phyloP scores from a whole-genome alignment of 92 coral and sea anemone genomes.

The Zoanthus solanderi region DNA sequence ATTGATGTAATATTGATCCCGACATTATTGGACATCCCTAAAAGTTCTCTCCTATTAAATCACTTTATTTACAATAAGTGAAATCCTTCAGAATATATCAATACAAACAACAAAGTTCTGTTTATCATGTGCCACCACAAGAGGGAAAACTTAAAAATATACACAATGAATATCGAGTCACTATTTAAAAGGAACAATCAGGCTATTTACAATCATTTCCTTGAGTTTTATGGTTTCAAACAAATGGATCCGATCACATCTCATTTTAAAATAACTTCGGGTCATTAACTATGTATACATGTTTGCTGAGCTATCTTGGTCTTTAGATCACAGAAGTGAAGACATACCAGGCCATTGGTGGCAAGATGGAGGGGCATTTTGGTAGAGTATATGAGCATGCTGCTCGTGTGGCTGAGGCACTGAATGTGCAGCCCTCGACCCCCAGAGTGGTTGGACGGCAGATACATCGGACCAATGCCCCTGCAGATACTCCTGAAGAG shows the following conservation, averaged over 20 bases:
- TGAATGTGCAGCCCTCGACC: conserved; percentile 40
- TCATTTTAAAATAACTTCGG: conserved; percentile 12
- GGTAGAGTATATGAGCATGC: conserved; percentile 46
- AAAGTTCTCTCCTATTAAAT: neutral
- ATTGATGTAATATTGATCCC: neutral
- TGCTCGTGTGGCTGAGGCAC: neutral
- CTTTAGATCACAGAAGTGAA: conserved; percentile 44
- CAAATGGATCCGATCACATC: conserved; percentile 13
- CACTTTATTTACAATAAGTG: neutral
- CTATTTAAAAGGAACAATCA: conserved; percentile 3
- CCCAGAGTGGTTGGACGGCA: conserved; percentile 66
- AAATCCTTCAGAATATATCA: conserved; percentile 5
- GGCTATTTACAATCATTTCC: neutral
- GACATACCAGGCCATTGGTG: conserved; percentile 24
- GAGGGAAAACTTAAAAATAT: conserved; percentile 13
- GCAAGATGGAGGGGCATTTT: conserved; percentile 46
- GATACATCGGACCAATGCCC: conserved; percentile 56
- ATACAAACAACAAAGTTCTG: conserved; percentile 5
- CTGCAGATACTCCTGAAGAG: conserved; percentile 61
- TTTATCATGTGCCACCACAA: neutral
- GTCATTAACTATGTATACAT: conserved; percentile 14
- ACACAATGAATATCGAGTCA: neutral
- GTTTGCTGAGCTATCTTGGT: conserved; percentile 18
- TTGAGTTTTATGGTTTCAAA: conserved; percentile 4
- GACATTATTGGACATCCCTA: neutral